Evolutionary conservation across 2,113 vertebrate species (phyloP).

Genomic region (Phasianus colchicus): DNA sequence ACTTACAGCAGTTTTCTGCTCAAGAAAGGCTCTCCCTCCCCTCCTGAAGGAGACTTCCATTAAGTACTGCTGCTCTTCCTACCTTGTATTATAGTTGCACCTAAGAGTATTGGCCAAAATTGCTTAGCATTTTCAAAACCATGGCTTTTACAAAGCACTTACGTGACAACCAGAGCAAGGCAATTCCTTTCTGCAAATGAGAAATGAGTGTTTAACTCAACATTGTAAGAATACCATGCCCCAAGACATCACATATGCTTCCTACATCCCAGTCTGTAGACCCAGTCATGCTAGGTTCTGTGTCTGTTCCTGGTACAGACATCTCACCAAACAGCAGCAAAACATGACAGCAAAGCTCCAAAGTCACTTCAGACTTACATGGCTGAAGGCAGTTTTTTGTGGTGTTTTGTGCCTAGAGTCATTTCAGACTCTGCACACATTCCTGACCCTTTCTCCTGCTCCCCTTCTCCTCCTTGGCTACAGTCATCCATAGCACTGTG

Average conservation of each 20-base stretch:
- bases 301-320: background rate
- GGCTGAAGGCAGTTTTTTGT: background rate
- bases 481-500: background rate
- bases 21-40: background rate
- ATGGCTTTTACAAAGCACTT: background rate
- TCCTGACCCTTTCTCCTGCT: background rate
- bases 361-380: background rate
- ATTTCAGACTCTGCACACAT: background rate
- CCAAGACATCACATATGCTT: background rate
- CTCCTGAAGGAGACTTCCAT: background rate
- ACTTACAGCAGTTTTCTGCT: background rate
- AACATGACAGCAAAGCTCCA: background rate
- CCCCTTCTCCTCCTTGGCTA: background rate
- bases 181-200: background rate
- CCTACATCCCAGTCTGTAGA: background rate
- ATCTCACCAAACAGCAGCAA: background rate
- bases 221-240: background rate
- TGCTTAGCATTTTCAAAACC: background rate
- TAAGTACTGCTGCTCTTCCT: conserved; percentile 7
- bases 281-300: background rate
- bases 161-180: background rate
- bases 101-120: background rate
- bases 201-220: background rate
- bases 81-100: background rate
- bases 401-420: background rate